phyloP scores from a whole-genome alignment of 2,888 invertebrate species.

The Spisula subtruncata region DNA sequence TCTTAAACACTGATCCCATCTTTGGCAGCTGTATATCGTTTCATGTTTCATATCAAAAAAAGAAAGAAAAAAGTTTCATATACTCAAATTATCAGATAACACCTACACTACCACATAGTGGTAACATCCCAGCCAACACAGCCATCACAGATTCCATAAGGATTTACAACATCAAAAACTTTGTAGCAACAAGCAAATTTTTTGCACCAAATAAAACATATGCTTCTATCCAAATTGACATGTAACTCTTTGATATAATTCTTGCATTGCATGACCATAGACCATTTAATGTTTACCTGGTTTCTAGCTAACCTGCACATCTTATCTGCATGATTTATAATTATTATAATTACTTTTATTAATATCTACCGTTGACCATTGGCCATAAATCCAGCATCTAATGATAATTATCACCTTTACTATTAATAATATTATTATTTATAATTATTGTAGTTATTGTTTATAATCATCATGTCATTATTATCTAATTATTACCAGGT shows the following conservation, averaged over 20 bases:
- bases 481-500: neutral
- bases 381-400: too few species aligned
- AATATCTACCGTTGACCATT: too few species aligned
- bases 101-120: neutral
- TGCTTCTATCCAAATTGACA: neutral
- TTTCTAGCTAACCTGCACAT: too few species aligned
- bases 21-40: neutral
- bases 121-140: neutral
- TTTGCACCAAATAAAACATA: conserved; percentile 9
- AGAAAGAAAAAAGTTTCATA: neutral
- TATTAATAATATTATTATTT: too few species aligned
- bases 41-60: neutral
- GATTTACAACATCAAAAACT: neutral
- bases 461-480: neutral
- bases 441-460: neutral
- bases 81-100: neutral
- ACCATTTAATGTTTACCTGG: neutral
- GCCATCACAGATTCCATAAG: neutral
- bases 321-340: too few species aligned
- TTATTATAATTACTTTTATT: too few species aligned
- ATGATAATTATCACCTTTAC: too few species aligned
- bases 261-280: neutral
- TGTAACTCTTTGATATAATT: neutral
- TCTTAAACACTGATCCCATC: neutral
- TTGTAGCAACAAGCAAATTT: neutral